Conservation (phyloP, 2,113 vertebrate genomes). For the Leucopternis melanops region DNA sequence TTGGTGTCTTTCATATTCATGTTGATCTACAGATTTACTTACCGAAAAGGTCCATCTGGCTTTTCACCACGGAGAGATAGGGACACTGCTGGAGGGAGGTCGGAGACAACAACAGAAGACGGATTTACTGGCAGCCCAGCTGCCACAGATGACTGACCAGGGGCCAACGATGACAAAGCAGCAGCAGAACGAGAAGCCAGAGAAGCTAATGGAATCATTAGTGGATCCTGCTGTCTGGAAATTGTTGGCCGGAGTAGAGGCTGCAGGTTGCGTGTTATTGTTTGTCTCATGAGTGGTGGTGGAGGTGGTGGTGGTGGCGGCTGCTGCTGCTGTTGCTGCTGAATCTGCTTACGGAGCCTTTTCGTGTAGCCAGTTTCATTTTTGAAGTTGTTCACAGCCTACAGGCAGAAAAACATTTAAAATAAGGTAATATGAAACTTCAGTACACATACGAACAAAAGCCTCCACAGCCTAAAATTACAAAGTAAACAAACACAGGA, state of each 20-base stretch:
- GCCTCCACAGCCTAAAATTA: background rate
- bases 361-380: conserved; percentile 87
- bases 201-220: conserved; percentile 71
- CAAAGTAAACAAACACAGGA: no score
- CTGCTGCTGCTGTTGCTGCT: conserved; percentile 52
- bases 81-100: conserved; percentile 67
- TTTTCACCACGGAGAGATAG: conserved; percentile 75
- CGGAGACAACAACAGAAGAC: conserved; percentile 56
- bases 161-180: conserved; percentile 40
- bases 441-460: fast-evolving
- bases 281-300: conserved; percentile 9
- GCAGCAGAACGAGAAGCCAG: conserved; percentile 66
- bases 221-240: conserved; percentile 84
- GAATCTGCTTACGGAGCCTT: conserved; percentile 70
- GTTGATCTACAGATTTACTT: conserved; percentile 36
- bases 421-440: background rate
- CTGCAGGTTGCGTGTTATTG: conserved; percentile 71
- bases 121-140: conserved; percentile 54
- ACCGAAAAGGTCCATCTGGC: conserved; percentile 75
- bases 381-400: conserved; percentile 97
- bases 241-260: conserved; percentile 66
- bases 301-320: background rate
- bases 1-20: background rate
- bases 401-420: background rate
- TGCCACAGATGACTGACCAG: conserved; percentile 42